phyloP scores from a whole-genome alignment of 37 sponge, comb jelly and placozoan genomes.

The Corticium candelabrum region DNA sequence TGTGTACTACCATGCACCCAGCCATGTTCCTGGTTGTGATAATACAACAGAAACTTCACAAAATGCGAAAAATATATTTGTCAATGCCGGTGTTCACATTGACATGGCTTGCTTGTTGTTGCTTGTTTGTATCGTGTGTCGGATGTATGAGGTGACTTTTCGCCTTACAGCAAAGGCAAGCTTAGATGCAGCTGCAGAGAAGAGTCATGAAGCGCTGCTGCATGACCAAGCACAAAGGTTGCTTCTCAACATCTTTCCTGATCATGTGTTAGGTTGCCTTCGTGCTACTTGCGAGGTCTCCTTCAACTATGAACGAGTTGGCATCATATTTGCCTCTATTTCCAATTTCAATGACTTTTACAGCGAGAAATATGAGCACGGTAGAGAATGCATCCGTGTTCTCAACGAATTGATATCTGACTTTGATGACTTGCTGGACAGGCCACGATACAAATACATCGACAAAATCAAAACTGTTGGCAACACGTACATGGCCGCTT shows the following conservation, averaged over 20 bases:
- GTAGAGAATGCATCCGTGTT: slow-evolving; percentile 19
- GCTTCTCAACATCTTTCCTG: slow-evolving; percentile 61
- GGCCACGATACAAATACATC: slow-evolving; percentile 22
- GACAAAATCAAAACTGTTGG: slow-evolving; percentile 82
- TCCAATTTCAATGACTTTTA: slow-evolving; percentile 70
- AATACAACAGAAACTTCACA: no score
- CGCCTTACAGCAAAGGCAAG: slow-evolving; percentile 53
- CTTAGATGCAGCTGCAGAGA: slow-evolving; percentile 45
- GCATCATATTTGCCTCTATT: slow-evolving; percentile 85
- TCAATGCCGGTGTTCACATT: no score
- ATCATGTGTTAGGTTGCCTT: slow-evolving; percentile 48
- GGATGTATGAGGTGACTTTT: no score
- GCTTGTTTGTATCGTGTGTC: no score
- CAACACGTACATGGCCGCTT: slow-evolving; percentile 80
- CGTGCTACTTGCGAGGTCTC: slow-evolving; percentile 46
- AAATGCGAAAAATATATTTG: no score
- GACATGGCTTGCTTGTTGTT: no score
- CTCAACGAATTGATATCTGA: slow-evolving; percentile 45
- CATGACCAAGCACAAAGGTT: slow-evolving; percentile 58
- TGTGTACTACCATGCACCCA: no score
- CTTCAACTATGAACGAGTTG: slow-evolving; percentile 77
- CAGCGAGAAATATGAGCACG: slow-evolving; percentile 11
- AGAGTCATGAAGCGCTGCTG: slow-evolving; percentile 12
- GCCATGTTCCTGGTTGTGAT: no score
- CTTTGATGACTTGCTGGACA: slow-evolving; percentile 54